Evolutionary conservation across 2,797 vertebrate genomes (phyloP).

Genomic region (Momotus momota): DNA sequence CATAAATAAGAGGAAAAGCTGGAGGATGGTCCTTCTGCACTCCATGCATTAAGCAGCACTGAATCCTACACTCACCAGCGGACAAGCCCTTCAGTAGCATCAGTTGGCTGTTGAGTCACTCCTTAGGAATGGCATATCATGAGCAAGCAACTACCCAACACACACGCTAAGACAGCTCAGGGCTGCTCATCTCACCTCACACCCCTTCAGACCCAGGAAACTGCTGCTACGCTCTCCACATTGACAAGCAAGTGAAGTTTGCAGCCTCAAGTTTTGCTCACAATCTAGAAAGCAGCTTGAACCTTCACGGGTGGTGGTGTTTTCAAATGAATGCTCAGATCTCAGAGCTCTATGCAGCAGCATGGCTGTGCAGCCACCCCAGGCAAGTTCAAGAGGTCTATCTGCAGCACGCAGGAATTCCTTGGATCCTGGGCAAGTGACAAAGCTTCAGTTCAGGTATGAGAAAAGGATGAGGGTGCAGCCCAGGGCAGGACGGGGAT

Average conservation of each 20-base stretch:
- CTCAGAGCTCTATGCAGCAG: not conserved
- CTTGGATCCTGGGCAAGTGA: not conserved
- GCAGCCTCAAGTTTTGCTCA: not conserved
- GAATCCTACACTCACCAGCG: not conserved
- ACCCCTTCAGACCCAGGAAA: not conserved
- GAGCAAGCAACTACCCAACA: not conserved
- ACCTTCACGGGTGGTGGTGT: not conserved
- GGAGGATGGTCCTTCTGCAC: not conserved
- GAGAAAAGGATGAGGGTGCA: not conserved
- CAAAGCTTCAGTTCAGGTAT: not conserved
- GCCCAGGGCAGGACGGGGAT: not conserved
- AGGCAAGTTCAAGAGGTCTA: not conserved
- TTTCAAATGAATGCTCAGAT: not conserved
- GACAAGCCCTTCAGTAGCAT: not conserved
- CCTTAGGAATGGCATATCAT: not conserved
- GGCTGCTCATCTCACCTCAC: not conserved
- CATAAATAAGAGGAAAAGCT: not conserved
- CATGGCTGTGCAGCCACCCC: not conserved
- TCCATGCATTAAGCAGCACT: not conserved
- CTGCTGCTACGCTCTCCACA: not conserved
- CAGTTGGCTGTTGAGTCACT: not conserved
- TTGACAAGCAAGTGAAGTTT: not conserved
- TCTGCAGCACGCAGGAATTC: not conserved
- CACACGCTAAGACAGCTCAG: not conserved
- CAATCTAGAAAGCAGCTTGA: not conserved